Conservation (phyloP, 2,888 invertebrate species). For the Melitaea athalia region DNA sequence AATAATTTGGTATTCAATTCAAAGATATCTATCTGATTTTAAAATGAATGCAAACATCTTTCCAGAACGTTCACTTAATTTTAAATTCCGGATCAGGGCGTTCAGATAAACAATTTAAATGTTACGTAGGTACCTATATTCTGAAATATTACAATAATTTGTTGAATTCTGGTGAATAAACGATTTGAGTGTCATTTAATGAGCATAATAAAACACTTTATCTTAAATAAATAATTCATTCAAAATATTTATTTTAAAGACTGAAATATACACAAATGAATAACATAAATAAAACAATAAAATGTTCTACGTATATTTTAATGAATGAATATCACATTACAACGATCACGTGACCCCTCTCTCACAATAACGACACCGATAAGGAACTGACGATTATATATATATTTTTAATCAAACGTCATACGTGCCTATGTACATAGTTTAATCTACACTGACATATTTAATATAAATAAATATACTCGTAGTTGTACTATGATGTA, state of each 20-base stretch:
- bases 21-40: slow-evolving; percentile 19
- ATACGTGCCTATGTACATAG: too few relatives aligned
- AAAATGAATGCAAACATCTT: slow-evolving; percentile 18
- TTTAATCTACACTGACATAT: too few relatives aligned
- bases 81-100: neutral
- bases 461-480: too few relatives aligned
- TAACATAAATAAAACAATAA: neutral
- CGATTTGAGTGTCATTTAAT: too few relatives aligned
- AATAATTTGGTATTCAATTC: slow-evolving; percentile 30
- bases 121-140: too few relatives aligned
- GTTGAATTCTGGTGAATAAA: too few relatives aligned
- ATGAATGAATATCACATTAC: neutral
- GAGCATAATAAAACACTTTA: too few relatives aligned
- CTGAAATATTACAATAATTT: too few relatives aligned
- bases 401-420: neutral
- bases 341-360: neutral
- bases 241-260: too few relatives aligned
- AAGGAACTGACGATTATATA: neutral
- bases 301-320: neutral
- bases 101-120: neutral
- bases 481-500: too few relatives aligned
- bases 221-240: too few relatives aligned
- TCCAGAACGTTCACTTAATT: slow-evolving; percentile 14
- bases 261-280: neutral
- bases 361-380: neutral